phyloP scores from a whole-genome alignment of 2,888 invertebrate species.

The Luperina nickerlii region DNA sequence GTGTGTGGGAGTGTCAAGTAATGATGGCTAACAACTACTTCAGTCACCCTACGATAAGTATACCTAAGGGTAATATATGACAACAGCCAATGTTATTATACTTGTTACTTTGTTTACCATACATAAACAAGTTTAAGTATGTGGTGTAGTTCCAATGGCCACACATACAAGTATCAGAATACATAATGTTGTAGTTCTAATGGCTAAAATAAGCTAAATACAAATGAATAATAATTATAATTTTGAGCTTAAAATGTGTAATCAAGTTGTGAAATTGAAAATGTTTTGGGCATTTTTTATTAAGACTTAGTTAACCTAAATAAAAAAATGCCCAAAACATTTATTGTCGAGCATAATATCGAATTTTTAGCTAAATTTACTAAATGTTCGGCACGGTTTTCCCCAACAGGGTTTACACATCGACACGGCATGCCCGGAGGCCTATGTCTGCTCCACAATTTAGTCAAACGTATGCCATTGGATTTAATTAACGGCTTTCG shows the following conservation, averaged over 20 bases:
- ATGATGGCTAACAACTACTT: conserved; percentile 39
- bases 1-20: conserved; percentile 46
- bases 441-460: conserved; percentile 49
- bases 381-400: conserved; percentile 15
- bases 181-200: no score
- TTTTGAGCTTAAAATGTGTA: background rate
- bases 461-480: conserved; percentile 49
- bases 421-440: conserved; percentile 24
- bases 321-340: background rate
- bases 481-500: conserved; percentile 51
- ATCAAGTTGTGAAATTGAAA: background rate
- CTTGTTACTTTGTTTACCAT: background rate
- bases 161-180: no score
- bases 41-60: conserved; percentile 5
- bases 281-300: background rate
- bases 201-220: background rate
- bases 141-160: background rate
- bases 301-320: background rate
- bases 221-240: background rate
- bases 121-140: background rate
- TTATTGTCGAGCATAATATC: background rate
- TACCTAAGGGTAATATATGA: background rate
- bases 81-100: background rate
- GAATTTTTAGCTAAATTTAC: conserved; percentile 3
- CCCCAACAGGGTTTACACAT: conserved; percentile 21